Evolutionary conservation across 2,113 vertebrate genomes (phyloP).

Genomic region (Equus quagga): DNA sequence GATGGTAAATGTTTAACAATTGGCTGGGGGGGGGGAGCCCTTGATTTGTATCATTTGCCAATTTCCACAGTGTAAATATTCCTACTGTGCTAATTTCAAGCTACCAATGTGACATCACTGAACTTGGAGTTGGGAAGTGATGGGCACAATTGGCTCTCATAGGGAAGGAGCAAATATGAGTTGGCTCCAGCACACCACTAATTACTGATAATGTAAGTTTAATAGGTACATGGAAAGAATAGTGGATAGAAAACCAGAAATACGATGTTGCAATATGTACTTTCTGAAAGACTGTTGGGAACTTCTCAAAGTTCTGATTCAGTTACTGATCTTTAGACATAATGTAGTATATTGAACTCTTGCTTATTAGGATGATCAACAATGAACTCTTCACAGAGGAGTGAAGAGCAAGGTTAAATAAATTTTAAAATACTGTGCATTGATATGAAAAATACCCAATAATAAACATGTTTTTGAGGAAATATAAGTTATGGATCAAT

Average conservation of each 20-base stretch:
- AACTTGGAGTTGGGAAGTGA: neutral
- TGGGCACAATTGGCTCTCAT: neutral
- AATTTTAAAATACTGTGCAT: neutral
- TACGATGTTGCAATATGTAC: neutral
- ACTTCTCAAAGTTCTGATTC: neutral
- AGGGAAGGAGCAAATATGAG: neutral
- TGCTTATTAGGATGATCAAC: neutral
- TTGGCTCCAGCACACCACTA: neutral
- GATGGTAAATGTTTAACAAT: neutral
- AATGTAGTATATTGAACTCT: neutral
- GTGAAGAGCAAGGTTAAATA: slow-evolving; percentile 18
- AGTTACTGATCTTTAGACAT: neutral
- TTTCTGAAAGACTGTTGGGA: neutral
- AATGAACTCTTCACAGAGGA: neutral
- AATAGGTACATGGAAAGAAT: neutral
- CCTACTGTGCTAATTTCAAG: neutral
- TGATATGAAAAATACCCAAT: neutral
- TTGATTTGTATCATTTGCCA: neutral
- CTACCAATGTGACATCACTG: neutral
- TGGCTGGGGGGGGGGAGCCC: neutral
- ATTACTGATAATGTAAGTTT: neutral
- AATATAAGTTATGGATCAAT: neutral
- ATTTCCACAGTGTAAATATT: neutral
- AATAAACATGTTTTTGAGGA: neutral
- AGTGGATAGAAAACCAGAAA: neutral